Base-by-base conservation (phyloP, 2,797 vertebrate genomes). In the Pteropus rufus region DNA sequence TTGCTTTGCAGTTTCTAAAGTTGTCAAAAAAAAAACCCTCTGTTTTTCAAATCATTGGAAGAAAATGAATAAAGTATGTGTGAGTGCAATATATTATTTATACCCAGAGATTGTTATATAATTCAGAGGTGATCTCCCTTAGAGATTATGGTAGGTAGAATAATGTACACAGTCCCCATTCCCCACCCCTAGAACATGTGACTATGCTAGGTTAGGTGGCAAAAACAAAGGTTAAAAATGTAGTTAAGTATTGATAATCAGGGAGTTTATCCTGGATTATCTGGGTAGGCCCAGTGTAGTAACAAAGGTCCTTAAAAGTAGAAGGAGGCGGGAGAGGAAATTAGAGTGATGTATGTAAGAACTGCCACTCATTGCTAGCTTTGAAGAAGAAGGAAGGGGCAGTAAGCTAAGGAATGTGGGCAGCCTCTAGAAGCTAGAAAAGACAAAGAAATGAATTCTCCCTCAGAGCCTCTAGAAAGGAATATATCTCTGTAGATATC, bases 121-220 rank as follows among this genome's bases (percentile, higher is more conserved):
- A 87, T 64, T 86, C 69, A 70, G 31, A 46, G 31, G 26, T 67
- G 39, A 31, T 86, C 44, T 96, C 15, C 31, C 15, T 62, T 91
- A 24, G 36, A 70, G 54, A 75, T 81, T 82, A 11, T 31, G 15
- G 29, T 23, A 76, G 67, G 29, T 8, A 76, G 62, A 69, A 69
- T 69, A 39, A 24, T 34, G 11, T 16, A 60, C 5, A 4, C 8
- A 12, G 7, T 2, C 31, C 2, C 10, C 23, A 0, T 36, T 21
- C 41, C 36, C 3, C 19, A n/a, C 15, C 36, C 2, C 11, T 5
- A 62, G 29, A 76, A 52, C 0, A 14, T 58, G 26, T 88, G 60
- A 75, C 21, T 49, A 46, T 34, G 24, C 65, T 80, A 36, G 24
- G 39, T 77, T 34, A 36, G 26, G 56, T 65, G 39, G 21, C 24